Evolutionary conservation across 2,113 vertebrate genomes (phyloP).

Genomic region (Theristicus caerulescens): DNA sequence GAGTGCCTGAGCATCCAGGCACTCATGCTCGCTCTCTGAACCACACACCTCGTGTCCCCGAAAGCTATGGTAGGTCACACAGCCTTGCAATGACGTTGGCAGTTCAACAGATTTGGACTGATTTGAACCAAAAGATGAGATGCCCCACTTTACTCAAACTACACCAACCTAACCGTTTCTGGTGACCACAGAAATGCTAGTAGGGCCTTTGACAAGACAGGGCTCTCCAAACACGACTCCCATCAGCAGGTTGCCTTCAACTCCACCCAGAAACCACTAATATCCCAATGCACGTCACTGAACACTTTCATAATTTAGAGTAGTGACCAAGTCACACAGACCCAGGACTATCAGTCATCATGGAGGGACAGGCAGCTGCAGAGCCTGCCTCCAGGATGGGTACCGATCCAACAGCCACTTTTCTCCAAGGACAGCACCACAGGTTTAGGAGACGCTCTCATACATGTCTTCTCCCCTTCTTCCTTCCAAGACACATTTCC

Average conservation of each 20-base stretch:
- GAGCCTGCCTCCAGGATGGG: not conserved
- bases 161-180: not conserved
- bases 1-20: not conserved
- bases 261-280: not conserved
- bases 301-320: not conserved
- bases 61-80: not conserved
- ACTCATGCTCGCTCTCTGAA: not conserved
- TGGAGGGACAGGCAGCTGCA: not conserved
- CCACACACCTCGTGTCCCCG: not conserved
- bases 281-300: fast-evolving
- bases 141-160: not conserved
- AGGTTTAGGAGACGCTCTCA: not conserved
- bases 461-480: not conserved
- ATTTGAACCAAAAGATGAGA: not conserved
- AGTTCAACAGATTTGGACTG: not conserved
- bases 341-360: fast-evolving
- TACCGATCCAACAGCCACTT: not conserved
- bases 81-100: not conserved
- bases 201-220: not conserved
- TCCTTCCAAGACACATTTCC: not conserved
- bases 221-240: not conserved
- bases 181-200: not conserved
- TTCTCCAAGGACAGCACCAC: not conserved
- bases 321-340: not conserved
- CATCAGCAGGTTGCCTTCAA: not conserved